These are phyloP conservation scores for Colletes gigas DNA, from an alignment of 1,140 invertebrate genomes.

Conservation along the genomic window DNA sequence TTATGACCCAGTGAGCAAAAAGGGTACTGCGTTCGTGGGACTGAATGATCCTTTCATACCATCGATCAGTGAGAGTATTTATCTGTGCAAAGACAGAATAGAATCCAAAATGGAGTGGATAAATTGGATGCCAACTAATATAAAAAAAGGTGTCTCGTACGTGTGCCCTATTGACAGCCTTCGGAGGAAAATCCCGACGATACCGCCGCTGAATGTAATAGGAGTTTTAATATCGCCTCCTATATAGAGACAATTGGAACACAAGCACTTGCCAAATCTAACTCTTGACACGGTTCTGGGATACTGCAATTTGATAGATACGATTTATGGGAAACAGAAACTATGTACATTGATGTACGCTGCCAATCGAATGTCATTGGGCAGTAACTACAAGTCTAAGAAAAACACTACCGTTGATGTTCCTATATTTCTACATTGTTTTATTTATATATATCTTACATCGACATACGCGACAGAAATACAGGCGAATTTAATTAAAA, in stretches of 20 bases:
- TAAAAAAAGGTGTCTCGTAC: constrained; percentile 83
- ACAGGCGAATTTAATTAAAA: background rate
- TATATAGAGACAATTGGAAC: background rate
- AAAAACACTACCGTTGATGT: no score
- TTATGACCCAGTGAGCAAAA: constrained; percentile 80
- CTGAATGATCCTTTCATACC: constrained; percentile 85
- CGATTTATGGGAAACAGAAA: background rate
- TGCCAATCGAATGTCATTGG: no score
- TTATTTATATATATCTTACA: no score
- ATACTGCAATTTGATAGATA: background rate
- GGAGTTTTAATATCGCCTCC: constrained; percentile 49
- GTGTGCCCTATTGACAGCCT: constrained; percentile 85
- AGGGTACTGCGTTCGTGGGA: constrained; percentile 83
- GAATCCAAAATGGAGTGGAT: constrained; percentile 81
- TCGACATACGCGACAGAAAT: background rate
- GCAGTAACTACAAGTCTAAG: no score
- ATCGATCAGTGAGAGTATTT: constrained; percentile 74
- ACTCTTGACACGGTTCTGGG: background rate
- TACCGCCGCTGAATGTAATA: constrained; percentile 79
- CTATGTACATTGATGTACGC: no score
- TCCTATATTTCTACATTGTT: no score
- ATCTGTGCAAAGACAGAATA: constrained; percentile 82
- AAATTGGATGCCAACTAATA: constrained; percentile 79
- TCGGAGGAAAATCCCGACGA: constrained; percentile 79
- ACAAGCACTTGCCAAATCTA: background rate